phyloP scores from a whole-genome alignment of 2,888 invertebrate genomes.

The Leptinotarsa tumamoca region DNA sequence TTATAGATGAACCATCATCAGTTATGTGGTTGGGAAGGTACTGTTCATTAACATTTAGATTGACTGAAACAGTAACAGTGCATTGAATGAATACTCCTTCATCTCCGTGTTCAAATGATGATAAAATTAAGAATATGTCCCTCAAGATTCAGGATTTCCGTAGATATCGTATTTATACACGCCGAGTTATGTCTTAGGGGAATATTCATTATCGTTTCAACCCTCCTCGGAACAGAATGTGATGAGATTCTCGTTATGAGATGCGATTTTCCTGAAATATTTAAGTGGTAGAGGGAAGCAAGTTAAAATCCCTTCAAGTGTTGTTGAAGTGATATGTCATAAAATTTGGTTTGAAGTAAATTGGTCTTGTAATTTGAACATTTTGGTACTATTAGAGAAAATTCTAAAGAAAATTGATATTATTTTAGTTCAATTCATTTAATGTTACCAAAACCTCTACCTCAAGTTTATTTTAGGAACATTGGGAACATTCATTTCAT shows the following conservation, averaged over 20 bases:
- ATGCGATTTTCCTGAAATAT: neutral
- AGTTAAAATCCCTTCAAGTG: too few relatives aligned
- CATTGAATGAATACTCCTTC: neutral
- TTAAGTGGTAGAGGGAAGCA: too few relatives aligned
- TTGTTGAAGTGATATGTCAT: too few relatives aligned
- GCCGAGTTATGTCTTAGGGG: slow-evolving; percentile 20
- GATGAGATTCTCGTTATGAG: neutral
- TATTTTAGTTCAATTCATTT: too few relatives aligned
- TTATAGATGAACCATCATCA: neutral
- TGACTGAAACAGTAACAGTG: neutral
- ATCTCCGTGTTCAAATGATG: neutral
- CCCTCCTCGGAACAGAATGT: slow-evolving; percentile 14
- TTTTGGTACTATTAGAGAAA: too few relatives aligned
- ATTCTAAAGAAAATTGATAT: too few relatives aligned
- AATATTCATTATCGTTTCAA: slow-evolving; percentile 20
- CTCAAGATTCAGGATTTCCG: slow-evolving; percentile 8
- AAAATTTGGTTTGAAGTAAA: too few relatives aligned
- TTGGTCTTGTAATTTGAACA: too few relatives aligned
- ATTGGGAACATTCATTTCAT: too few relatives aligned
- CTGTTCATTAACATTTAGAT: neutral
- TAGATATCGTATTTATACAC: slow-evolving; percentile 20
- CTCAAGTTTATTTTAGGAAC: too few relatives aligned
- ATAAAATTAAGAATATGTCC: slow-evolving; percentile 17
- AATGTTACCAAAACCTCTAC: too few relatives aligned
- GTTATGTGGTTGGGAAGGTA: neutral